Percentiles rank a stretch among this genome's conserved stretches.
Conservation (phyloP, 1,140 invertebrate genomes). For the Diuraphis noxia region DNA sequence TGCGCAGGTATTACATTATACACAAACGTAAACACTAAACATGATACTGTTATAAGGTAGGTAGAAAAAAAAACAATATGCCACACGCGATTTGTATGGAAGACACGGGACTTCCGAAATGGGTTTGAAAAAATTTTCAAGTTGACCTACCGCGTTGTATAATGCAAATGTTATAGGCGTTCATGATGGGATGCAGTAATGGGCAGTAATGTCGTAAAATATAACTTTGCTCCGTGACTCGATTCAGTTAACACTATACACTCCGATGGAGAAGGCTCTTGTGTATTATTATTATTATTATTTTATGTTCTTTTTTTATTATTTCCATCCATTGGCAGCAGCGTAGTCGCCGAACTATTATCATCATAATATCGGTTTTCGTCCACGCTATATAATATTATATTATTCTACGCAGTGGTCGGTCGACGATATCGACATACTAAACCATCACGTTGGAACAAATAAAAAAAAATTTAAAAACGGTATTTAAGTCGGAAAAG, state of each 20-base stretch:
- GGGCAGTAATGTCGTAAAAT: slow-evolving; percentile 13
- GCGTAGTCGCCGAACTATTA: neutral
- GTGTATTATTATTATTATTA: neutral
- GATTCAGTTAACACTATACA: slow-evolving; percentile 31
- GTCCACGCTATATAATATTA: neutral
- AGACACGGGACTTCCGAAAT: neutral
- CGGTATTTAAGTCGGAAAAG: neutral
- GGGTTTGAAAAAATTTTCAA: slow-evolving; percentile 30
- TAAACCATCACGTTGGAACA: neutral
- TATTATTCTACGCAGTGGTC: neutral
- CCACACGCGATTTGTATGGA: slow-evolving; percentile 38
- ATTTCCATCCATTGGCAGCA: neutral
- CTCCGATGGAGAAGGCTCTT: neutral
- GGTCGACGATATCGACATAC: neutral
- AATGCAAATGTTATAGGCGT: slow-evolving; percentile 40
- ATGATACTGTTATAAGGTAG: neutral
- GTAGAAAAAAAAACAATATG: neutral
- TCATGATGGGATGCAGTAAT: slow-evolving; percentile 45
- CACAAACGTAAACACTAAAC: neutral
- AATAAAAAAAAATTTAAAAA: neutral
- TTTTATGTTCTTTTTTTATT: slow-evolving; percentile 5
- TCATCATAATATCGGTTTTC: neutral
- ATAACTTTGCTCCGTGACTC: slow-evolving; percentile 42
- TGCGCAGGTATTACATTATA: neutral
- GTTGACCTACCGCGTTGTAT: slow-evolving; percentile 44